A percentile compares a stretch with the other conserved stretches of the same genome.
phyloP scores from a whole-genome alignment of 2,888 invertebrate species.

The Pyrocoelia pectoralis region DNA sequence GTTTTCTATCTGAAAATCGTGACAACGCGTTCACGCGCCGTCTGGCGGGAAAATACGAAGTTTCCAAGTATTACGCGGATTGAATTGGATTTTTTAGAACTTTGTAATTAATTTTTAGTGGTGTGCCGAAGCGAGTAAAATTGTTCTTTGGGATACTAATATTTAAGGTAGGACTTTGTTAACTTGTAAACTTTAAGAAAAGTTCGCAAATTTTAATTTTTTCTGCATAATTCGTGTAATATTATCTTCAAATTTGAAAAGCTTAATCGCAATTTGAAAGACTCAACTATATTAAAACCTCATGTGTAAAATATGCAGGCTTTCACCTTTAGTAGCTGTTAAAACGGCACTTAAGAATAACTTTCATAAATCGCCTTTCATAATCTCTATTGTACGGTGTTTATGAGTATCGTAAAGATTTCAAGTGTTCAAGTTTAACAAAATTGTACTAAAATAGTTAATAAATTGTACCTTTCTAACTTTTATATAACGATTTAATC shows the following conservation, averaged over 20 bases:
- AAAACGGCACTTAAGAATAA: slow-evolving; percentile 25
- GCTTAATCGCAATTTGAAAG: not conserved
- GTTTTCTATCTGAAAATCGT: slow-evolving; percentile 49
- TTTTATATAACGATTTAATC: no score
- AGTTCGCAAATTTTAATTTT: not conserved
- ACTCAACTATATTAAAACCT: not conserved
- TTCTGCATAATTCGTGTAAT: no score
- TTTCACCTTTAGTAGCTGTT: slow-evolving; percentile 22
- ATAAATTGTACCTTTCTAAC: no score
- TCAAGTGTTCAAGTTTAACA: slow-evolving; percentile 22
- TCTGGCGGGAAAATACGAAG: slow-evolving; percentile 41
- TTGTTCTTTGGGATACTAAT: not conserved
- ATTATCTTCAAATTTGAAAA: not conserved
- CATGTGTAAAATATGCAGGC: slow-evolving; percentile 12
- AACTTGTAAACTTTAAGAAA: not conserved
- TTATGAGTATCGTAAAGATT: slow-evolving; percentile 29
- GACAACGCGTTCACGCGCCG: slow-evolving; percentile 41
- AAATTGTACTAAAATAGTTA: not conserved
- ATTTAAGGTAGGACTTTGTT: not conserved
- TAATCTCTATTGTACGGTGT: slow-evolving; percentile 28
- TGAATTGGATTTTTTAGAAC: not conserved
- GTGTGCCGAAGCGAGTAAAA: not conserved
- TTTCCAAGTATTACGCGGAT: not conserved
- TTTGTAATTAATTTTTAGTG: not conserved
- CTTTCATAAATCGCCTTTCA: slow-evolving; percentile 31